phyloP scores from a whole-genome alignment of 2,888 invertebrate genomes.

The Alloplasta piceator region DNA sequence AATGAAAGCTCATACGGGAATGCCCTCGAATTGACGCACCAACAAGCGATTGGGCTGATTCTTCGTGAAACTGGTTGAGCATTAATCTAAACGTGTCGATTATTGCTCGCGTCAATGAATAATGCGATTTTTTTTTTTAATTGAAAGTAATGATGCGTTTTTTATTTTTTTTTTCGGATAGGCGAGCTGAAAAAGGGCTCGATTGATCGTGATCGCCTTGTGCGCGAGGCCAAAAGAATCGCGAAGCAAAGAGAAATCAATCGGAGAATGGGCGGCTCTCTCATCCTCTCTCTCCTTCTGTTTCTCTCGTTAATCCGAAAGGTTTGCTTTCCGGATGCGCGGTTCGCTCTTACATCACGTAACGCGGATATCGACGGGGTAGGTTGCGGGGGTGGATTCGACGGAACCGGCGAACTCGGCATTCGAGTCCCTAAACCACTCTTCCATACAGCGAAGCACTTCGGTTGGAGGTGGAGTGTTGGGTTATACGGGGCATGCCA shows the following conservation, averaged over 20 bases:
- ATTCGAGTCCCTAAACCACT: constrained; percentile 64
- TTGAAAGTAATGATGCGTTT: background rate
- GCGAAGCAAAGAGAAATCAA: constrained; percentile 78
- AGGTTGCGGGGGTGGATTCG: constrained; percentile 69
- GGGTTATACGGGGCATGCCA: background rate
- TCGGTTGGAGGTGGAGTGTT: constrained; percentile 35
- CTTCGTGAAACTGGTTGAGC: no score
- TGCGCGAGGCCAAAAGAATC: constrained; percentile 8
- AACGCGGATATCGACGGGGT: constrained; percentile 55
- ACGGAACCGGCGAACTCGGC: constrained; percentile 65
- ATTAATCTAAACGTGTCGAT: no score
- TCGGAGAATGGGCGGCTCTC: constrained; percentile 79
- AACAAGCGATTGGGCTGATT: background rate
- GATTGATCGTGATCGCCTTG: constrained; percentile 37
- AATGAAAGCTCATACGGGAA: constrained; percentile 39
- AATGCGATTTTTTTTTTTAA: background rate
- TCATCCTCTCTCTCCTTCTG: no score
- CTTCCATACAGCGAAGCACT: constrained; percentile 53
- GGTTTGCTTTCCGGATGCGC: constrained; percentile 70
- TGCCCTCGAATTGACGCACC: constrained; percentile 8
- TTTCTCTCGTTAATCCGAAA: constrained; percentile 81
- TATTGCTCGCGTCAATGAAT: background rate
- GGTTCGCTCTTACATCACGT: constrained; percentile 61
- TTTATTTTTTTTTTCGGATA: background rate
- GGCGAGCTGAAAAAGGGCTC: background rate